Evolutionary conservation across 2,797 vertebrate species (phyloP), one percentile per base, ranked within the genome.

Genomic region (Notolepis coatsorum): DNA sequence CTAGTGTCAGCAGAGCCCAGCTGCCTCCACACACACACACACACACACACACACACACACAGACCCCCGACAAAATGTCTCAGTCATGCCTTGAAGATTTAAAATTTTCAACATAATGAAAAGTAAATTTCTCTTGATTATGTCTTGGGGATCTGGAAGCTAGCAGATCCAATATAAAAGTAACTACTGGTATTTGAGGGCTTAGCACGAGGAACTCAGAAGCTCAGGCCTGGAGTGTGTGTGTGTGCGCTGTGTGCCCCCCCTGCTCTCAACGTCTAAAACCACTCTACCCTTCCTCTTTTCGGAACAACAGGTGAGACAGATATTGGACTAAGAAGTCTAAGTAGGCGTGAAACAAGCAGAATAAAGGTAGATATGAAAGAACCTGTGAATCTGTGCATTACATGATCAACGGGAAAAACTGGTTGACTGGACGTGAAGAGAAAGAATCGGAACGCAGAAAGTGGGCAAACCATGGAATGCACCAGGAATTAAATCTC

Each of bases 51-150:
- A 65, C 24, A 49, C 48, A 68, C 73, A 63, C 76, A 75, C 84
- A 60, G 51, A 62, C 77, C 77, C 71, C 46, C 3, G 68, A 81
- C 72, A 69, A 84, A 76, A 77, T 49, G 49, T 71, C 60, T 64
- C 64, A 63, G 61, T 68, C 53, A 49, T 64, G 61, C 69, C 45
- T 23, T 77, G 68, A 82, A 76, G 70, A 81, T 75, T 23, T 77
- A 66, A 82, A 76, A 68, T 81, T 75, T 75, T 82, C 68, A 51
- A 84, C 57, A 76, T 84, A 80, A 86, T 88, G 65, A 82, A 88
- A 90, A 83, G 75, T 84, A 72, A 85, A 80, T 87, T 84, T 84
- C 58, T 66, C 56, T 81, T 83, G 73, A 87, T 85, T 82, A 75
- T 73, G 67, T 77, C 69, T 77, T 10, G 71, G 68, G 69, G 83